Evolutionary conservation across 2,888 invertebrate genomes (phyloP).

Genomic region (Lapara coniferarum): DNA sequence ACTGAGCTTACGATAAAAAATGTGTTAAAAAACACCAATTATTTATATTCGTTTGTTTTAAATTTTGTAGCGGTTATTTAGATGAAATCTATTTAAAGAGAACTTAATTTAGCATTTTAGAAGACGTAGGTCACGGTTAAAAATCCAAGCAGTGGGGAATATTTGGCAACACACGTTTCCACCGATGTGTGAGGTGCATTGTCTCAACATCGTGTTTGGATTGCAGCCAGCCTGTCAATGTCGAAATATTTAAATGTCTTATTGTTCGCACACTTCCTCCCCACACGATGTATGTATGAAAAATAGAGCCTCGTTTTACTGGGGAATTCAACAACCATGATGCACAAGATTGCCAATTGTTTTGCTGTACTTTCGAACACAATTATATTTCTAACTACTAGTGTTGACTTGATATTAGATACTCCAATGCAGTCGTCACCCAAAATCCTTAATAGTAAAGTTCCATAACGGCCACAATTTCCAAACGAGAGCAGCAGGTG

Average conservation of each 20-base stretch:
- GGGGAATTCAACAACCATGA: background rate
- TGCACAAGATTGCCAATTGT: background rate
- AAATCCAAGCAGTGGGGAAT: constrained; percentile 17
- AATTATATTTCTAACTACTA: no score
- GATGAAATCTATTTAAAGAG: constrained; percentile 7
- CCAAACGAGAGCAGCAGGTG: no score
- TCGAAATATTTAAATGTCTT: constrained; percentile 22
- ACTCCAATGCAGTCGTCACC: no score
- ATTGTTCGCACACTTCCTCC: constrained; percentile 23
- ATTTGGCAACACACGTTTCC: constrained; percentile 20
- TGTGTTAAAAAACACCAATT: background rate
- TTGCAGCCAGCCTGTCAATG: constrained; percentile 23
- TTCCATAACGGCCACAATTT: no score
- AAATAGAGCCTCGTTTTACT: background rate
- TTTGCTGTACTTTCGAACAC: background rate
- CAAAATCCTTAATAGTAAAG: no score
- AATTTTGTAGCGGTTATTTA: constrained; percentile 27
- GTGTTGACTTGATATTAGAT: no score
- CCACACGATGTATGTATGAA: background rate
- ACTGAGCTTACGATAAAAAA: background rate
- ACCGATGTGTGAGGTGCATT: constrained; percentile 29
- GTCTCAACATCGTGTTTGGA: constrained; percentile 26
- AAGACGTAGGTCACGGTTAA: constrained; percentile 23
- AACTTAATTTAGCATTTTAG: constrained; percentile 12
- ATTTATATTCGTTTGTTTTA: constrained; percentile 20